Evolutionary conservation across 2,797 vertebrate species (phyloP).

Genomic region (Echeneis naucrates): DNA sequence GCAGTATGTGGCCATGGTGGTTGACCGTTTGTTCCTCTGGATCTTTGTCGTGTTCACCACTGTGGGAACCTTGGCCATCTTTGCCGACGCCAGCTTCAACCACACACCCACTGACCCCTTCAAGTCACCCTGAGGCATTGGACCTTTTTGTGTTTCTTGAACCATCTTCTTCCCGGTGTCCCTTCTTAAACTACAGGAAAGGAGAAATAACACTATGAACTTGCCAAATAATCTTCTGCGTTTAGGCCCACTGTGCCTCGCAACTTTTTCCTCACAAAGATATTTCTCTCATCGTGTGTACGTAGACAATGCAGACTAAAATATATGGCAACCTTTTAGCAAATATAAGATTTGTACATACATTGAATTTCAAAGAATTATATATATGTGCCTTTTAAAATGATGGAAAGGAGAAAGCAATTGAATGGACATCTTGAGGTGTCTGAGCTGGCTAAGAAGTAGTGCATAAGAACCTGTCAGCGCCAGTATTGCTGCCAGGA

Average conservation of each 20-base stretch:
- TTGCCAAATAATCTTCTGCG: not conserved
- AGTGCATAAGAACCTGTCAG: not conserved
- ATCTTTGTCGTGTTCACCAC: conserved; percentile 88
- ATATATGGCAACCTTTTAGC: no score
- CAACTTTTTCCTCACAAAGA: not conserved
- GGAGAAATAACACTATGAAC: not conserved
- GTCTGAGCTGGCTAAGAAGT: conserved; percentile 3
- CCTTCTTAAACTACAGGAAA: not conserved
- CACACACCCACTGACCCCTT: conserved; percentile 83
- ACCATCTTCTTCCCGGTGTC: not conserved
- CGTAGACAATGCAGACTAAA: not conserved
- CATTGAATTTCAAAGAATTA: no score
- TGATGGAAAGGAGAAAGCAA: not conserved
- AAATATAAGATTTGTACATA: no score
- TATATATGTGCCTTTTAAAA: no score
- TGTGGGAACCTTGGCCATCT: conserved; percentile 89
- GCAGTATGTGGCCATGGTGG: conserved; percentile 94
- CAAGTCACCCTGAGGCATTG: conserved; percentile 58
- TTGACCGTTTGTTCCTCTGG: conserved; percentile 91
- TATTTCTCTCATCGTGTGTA: not conserved
- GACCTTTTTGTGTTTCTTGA: not conserved
- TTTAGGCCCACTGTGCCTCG: not conserved
- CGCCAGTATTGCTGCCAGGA: not conserved
- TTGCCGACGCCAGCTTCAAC: conserved; percentile 89
- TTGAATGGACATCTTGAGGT: conserved; percentile 11